A percentile compares a stretch with the other conserved stretches of the same genome.
Conservation (phyloP, 2,797 vertebrate genomes). For the Thaleichthys pacificus region DNA sequence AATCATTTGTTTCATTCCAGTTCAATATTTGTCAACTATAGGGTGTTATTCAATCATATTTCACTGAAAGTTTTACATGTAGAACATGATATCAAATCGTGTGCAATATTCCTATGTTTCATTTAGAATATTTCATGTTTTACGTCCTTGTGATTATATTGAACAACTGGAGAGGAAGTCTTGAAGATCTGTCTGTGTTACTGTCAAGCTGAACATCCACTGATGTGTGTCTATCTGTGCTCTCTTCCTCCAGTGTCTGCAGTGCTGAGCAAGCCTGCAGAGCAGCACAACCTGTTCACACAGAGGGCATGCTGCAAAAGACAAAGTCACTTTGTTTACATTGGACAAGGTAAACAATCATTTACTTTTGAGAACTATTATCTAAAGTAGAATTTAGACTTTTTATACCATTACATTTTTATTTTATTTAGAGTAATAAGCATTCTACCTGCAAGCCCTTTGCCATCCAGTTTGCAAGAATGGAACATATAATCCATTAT, state of each 20-base stretch:
- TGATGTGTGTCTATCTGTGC: constrained; percentile 19
- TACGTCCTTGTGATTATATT: no score
- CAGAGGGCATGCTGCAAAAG: constrained; percentile 79
- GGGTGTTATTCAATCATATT: no score
- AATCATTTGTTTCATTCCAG: no score
- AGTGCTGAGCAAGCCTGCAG: constrained; percentile 52
- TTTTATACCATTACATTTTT: not conserved
- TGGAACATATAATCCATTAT: not conserved
- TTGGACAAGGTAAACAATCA: constrained; percentile 72
- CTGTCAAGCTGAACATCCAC: not conserved
- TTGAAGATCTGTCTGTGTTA: not conserved
- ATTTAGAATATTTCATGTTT: not conserved
- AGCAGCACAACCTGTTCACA: constrained; percentile 70
- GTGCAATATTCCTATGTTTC: not conserved
- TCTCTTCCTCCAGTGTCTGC: constrained; percentile 59
- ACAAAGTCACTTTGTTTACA: constrained; percentile 73
- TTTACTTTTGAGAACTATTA: not conserved
- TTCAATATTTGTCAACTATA: no score
- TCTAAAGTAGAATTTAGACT: not conserved
- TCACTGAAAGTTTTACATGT: no score
- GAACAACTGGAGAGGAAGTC: no score
- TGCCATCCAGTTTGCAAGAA: not conserved
- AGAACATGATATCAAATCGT: no score
- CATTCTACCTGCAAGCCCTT: not conserved
- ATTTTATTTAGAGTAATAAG: not conserved